Conservation (phyloP, 2,113 vertebrate genomes). For the Hyperoodon ampullatus region DNA sequence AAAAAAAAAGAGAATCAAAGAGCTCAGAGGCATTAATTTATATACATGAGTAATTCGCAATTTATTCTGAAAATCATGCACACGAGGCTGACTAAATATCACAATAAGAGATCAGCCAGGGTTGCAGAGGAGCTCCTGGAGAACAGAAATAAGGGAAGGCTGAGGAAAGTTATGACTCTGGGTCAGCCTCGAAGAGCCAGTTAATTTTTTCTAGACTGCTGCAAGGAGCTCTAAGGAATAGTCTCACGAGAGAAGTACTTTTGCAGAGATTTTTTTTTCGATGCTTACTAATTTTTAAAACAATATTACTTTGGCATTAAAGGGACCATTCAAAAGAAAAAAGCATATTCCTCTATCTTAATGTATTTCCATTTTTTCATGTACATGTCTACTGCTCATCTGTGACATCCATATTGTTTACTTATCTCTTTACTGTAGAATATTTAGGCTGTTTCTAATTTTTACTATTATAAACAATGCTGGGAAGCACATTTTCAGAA, state of each 20-base stretch:
- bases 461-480: background rate
- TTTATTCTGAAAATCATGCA: conserved; percentile 25
- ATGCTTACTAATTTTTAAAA: conserved; percentile 29
- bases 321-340: conserved; percentile 42
- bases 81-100: background rate
- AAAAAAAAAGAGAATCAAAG: conserved; percentile 30
- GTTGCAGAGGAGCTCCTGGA: background rate
- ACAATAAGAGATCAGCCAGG: background rate
- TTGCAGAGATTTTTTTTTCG: background rate
- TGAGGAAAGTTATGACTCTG: background rate
- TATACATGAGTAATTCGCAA: background rate
- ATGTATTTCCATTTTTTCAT: conserved; percentile 1
- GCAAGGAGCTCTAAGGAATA: conserved; percentile 10
- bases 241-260: background rate
- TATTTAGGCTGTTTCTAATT: background rate
- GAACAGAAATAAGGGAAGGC: background rate
- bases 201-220: conserved; percentile 4
- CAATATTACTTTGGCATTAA: conserved; percentile 18
- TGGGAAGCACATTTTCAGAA: background rate
- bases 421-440: background rate
- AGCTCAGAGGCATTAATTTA: background rate
- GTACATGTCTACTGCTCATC: background rate
- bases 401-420: background rate
- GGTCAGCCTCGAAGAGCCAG: background rate
- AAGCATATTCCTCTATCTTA: background rate